phyloP scores from a whole-genome alignment of 92 coral and sea anemone genomes.

The Epizoanthus rinbou region DNA sequence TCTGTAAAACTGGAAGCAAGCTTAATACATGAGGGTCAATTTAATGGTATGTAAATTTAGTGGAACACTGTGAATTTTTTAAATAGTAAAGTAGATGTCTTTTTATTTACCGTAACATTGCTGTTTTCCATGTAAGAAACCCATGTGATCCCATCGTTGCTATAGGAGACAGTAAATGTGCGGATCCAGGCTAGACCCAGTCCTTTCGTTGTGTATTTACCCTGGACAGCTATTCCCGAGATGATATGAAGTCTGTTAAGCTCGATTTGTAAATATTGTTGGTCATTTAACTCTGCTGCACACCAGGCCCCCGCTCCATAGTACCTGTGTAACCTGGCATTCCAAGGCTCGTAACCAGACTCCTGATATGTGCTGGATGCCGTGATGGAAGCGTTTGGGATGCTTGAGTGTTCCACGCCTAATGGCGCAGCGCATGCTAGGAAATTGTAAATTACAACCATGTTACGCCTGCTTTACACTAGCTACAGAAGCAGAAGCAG shows the following conservation, averaged over 20 bases:
- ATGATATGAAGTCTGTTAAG: not conserved
- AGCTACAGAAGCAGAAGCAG: too few species aligned
- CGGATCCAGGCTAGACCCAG: not conserved
- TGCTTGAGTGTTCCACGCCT: slow-evolving; percentile 26
- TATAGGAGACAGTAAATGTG: not conserved
- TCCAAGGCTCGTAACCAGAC: slow-evolving; percentile 51
- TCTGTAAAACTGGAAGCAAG: too few species aligned
- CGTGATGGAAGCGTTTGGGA: slow-evolving; percentile 10
- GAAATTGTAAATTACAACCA: not conserved
- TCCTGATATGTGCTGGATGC: slow-evolving; percentile 29
- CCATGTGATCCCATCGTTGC: slow-evolving; percentile 13
- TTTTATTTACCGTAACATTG: not conserved
- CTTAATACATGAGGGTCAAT: too few species aligned
- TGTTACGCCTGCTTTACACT: too few species aligned
- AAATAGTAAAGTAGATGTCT: too few species aligned
- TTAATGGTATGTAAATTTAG: too few species aligned
- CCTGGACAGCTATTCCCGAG: slow-evolving; percentile 10
- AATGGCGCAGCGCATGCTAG: slow-evolving; percentile 45
- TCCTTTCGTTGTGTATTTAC: not conserved
- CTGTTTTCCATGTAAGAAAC: slow-evolving; percentile 10
- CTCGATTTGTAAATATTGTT: slow-evolving; percentile 46
- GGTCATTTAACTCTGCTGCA: slow-evolving; percentile 31
- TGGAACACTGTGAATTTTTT: too few species aligned
- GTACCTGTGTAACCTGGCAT: slow-evolving; percentile 27
- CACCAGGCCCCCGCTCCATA: slow-evolving; percentile 59